Base-by-base conservation (phyloP, 2,113 vertebrate genomes). In the Pterophyllum scalare region DNA sequence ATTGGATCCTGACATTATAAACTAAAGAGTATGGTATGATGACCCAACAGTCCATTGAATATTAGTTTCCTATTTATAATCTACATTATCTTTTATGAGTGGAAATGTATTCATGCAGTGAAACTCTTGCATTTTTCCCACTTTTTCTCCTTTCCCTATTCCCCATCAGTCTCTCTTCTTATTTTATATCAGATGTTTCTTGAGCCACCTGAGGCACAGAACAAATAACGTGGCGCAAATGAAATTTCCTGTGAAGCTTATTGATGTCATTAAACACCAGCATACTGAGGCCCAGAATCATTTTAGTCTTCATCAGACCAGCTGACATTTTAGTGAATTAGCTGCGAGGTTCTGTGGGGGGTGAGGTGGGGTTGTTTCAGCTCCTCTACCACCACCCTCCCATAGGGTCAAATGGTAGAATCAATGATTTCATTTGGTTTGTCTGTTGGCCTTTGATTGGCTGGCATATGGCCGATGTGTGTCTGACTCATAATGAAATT, bases 271-370 rank as follows among this genome's bases (percentile, higher is more conserved):
- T 97, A 96, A 95, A 96, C 94, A 95, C 91, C 89, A 94, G 92
- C 95, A 96, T 95, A 95, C 94, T 94, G 91, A 95, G 93, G 94
- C 94, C 92, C 92, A 81, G 87, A 95, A 96, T 96, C 95, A 95
- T 96, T 95, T 96, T 94, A 95, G 93, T 95, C 94, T 95, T 96
- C 95, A 93, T 96, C 94, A 95, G 88, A 92, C 86, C 72, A 88
- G 89, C 92, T 97, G 95, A 96, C 96, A 96, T 96, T 97, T 95
- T 95, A 95, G 93, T 95, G 92, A 95, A 96, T 97, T 96, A 96
- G 94, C 87, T 88, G 40, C 81, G 77, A 85, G 85, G 79, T 84
- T 84, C 58, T 75, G 64, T 61, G 54, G 54, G 54, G 24, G 72
- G 35, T 54, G 62, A 93, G 88, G 88, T 87, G 91, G 92, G 84